A percentile compares a stretch with the other conserved stretches of the same genome.
Evolutionary conservation across 2,888 invertebrate species (phyloP).

Genomic region (Stramonita haemastoma): DNA sequence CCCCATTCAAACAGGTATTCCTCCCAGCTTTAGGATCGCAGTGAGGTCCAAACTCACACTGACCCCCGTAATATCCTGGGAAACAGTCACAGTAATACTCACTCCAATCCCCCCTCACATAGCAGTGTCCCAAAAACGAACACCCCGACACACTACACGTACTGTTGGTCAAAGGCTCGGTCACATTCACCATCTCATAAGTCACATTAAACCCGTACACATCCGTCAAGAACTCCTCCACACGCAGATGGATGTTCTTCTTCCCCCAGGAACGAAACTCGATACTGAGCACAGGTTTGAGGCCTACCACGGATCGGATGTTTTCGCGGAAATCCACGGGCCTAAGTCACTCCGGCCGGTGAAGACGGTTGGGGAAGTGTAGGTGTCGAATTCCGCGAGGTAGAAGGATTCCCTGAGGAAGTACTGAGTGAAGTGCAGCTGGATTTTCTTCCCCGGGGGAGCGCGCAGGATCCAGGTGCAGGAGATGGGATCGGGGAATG

Average conservation of each 20-base stretch:
- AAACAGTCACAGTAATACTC: constrained; percentile 89
- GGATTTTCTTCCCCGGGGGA: constrained; percentile 81
- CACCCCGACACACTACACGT: constrained; percentile 88
- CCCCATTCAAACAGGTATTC: constrained; percentile 87
- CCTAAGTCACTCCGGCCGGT: constrained; percentile 63
- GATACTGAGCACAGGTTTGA: constrained; percentile 86
- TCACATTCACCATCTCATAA: constrained; percentile 85
- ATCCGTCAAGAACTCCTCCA: constrained; percentile 87
- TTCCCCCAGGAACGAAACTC: constrained; percentile 83
- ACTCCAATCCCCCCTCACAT: constrained; percentile 84
- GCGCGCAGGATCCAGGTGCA: constrained; percentile 93
- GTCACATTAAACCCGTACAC: constrained; percentile 96
- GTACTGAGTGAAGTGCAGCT: constrained; percentile 91
- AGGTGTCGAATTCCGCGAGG: constrained; percentile 71
- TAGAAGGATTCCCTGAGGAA: constrained; percentile 81
- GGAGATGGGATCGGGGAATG: constrained; percentile 88
- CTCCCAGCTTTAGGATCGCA: constrained; percentile 84
- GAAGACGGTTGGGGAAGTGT: constrained; percentile 58
- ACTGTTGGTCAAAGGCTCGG: constrained; percentile 56
- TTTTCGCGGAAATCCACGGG: constrained; percentile 63
- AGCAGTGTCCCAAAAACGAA: constrained; percentile 90
- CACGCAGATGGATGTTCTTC: constrained; percentile 86
- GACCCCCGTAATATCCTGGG: constrained; percentile 86
- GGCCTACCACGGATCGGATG: constrained; percentile 75
- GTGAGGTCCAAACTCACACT: constrained; percentile 89